Evolutionary conservation across 2,113 vertebrate genomes (phyloP), one percentile per base, ranked within the genome.

Genomic region (Cercocebus atys): DNA sequence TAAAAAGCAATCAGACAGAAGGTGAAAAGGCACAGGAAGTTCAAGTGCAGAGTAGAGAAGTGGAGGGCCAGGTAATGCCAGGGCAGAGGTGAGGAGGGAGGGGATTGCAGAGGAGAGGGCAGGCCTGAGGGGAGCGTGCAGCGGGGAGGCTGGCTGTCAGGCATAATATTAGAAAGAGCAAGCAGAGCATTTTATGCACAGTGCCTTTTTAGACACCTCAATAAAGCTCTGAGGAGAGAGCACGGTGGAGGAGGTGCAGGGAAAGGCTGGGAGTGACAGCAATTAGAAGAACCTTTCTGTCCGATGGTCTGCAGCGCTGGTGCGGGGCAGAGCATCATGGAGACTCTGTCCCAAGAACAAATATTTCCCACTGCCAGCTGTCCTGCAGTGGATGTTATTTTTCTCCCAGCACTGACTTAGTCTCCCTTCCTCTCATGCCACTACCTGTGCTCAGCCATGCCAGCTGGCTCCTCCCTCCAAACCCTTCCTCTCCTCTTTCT

Each of bases 161-260:
- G 88, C 18, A 10, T 16, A 32, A 38, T 85, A 27, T 76, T 47
- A 76, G 52, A 82, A 55, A 43, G 85, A 64, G 45, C 76, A 59
- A 64, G 61, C 1, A 0, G 61, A 89, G 35, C 38, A 17, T 72
- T 95, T 61, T 72, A 40, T 55, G 30, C 80, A 78, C 43, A 57
- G 50, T 13, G 78, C n/a, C 95, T 55, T 92, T 96, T 90, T 64
- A 92, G 85, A 84, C 72, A 64, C 86, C 43, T 66, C 88, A 88
- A 14, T 78, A 87, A 78, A 57, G 12, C 0, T 4, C 35, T 50
- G 78, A 61, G 50, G 57, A 90, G 22, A 30, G 5, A 38, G 40
- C 22, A 8, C 1, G 4, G n/a, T 75, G 47, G 64, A 20, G 30
- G 70, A 84, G 82, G 47, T 22, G 1, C 2, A 0, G 0, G 45